Evolutionary conservation across 2,888 invertebrate genomes (phyloP).

Genomic region (Stenodema calcarata): DNA sequence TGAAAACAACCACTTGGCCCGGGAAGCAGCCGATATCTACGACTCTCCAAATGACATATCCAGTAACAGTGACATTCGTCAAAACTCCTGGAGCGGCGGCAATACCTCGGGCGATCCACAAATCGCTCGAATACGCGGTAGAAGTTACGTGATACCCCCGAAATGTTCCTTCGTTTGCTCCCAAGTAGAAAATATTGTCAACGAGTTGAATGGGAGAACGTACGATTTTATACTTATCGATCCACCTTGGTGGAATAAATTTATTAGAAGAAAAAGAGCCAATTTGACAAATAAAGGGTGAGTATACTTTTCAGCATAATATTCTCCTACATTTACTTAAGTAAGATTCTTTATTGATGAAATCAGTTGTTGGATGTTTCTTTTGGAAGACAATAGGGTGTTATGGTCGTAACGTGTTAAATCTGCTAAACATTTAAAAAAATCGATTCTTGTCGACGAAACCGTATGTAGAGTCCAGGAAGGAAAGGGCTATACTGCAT

Average conservation of each 20-base stretch:
- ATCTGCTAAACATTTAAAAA: too few species aligned
- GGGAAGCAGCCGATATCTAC: constrained; percentile 6
- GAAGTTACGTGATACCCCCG: constrained; percentile 71
- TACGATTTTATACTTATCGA: constrained; percentile 88
- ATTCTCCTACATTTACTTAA: too few species aligned
- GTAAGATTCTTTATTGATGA: neutral
- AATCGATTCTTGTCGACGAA: too few species aligned
- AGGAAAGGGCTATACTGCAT: too few species aligned
- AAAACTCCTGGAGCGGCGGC: constrained; percentile 63
- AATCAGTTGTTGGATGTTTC: neutral
- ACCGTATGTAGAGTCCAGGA: too few species aligned
- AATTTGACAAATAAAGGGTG: constrained; percentile 70
- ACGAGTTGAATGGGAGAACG: constrained; percentile 64
- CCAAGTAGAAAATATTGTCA: constrained; percentile 68
- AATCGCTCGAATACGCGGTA: constrained; percentile 63
- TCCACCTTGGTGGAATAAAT: constrained; percentile 97
- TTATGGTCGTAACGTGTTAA: too few species aligned
- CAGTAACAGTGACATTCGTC: neutral
- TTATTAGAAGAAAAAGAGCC: constrained; percentile 79
- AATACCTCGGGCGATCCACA: constrained; percentile 66
- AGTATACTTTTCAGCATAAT: too few species aligned
- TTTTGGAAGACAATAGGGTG: too few species aligned
- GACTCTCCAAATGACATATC: neutral
- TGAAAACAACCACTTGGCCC: constrained; percentile 29
- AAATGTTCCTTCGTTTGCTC: constrained; percentile 73